Conservation (phyloP, 2,888 invertebrate species). For the Diaperis boleti region DNA sequence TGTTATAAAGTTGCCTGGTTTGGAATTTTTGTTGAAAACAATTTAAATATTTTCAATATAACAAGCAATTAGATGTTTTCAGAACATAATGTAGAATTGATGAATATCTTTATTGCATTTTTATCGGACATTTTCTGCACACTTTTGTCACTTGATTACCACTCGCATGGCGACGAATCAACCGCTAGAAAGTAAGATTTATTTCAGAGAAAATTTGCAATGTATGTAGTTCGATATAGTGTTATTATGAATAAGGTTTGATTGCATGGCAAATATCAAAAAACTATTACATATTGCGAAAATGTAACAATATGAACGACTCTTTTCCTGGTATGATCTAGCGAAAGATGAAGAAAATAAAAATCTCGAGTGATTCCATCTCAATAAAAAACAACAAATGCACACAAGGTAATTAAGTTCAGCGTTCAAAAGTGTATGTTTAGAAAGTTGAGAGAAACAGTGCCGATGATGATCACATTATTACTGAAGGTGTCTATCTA, state of each 20-base stretch:
- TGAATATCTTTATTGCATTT: conserved; percentile 24
- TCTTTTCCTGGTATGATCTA: conserved; percentile 14
- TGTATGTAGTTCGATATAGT: conserved; percentile 31
- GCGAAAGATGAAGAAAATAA: no score
- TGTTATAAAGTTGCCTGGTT: conserved; percentile 16
- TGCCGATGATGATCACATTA: no score
- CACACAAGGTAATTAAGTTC: no score
- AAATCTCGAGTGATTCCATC: no score
- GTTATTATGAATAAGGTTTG: conserved; percentile 33
- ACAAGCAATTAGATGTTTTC: conserved; percentile 15
- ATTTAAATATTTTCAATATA: conserved; percentile 16
- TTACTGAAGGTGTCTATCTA: no score
- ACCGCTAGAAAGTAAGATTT: no score
- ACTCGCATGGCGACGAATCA: no score
- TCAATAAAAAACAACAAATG: no score
- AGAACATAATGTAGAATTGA: conserved; percentile 7
- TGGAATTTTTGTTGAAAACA: conserved; percentile 8
- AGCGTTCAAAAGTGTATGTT: no score
- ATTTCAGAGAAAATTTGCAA: no score
- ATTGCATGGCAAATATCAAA: conserved; percentile 24
- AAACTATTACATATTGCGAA: conserved; percentile 27
- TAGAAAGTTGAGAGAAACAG: no score
- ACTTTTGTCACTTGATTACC: no score
- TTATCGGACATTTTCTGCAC: conserved; percentile 1
- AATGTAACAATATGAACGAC: conserved; percentile 21